Conservation (phyloP, 2,113 vertebrate species). For the Casuarius casuarius region DNA sequence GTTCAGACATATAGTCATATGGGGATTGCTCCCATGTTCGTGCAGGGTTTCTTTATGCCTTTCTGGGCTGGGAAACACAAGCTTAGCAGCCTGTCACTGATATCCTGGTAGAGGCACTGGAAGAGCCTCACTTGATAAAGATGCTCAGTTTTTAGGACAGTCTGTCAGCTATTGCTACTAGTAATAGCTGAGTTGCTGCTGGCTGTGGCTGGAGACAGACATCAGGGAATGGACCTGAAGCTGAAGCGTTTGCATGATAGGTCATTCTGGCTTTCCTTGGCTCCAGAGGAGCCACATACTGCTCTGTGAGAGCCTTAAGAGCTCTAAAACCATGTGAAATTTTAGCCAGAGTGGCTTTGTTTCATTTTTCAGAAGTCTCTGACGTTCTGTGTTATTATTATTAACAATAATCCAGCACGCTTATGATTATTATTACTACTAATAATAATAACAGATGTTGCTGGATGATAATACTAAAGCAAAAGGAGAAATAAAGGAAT, state of each 20-base stretch:
- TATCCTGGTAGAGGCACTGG: not conserved
- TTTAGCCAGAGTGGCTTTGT: not conserved
- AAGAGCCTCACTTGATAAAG: not conserved
- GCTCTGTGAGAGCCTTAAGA: not conserved
- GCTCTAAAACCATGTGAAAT: not conserved
- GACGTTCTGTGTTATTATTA: not conserved
- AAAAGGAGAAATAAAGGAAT: slow-evolving; percentile 12
- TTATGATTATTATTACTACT: not conserved
- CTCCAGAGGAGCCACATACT: not conserved
- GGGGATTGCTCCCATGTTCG: not conserved
- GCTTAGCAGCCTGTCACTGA: not conserved
- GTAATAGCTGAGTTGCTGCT: not conserved
- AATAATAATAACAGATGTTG: not conserved
- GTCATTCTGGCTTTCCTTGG: not conserved
- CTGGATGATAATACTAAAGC: not conserved
- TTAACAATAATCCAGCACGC: not conserved
- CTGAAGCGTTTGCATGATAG: not conserved
- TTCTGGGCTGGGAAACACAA: not conserved
- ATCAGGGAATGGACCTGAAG: not conserved
- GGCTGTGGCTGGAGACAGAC: not conserved
- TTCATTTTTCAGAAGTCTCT: not conserved
- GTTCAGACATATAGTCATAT: not conserved
- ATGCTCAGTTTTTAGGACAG: not conserved
- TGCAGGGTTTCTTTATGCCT: not conserved
- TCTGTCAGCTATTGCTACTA: not conserved